phyloP scores from a whole-genome alignment of 1,140 invertebrate genomes.

The Drosophila bocqueti region DNA sequence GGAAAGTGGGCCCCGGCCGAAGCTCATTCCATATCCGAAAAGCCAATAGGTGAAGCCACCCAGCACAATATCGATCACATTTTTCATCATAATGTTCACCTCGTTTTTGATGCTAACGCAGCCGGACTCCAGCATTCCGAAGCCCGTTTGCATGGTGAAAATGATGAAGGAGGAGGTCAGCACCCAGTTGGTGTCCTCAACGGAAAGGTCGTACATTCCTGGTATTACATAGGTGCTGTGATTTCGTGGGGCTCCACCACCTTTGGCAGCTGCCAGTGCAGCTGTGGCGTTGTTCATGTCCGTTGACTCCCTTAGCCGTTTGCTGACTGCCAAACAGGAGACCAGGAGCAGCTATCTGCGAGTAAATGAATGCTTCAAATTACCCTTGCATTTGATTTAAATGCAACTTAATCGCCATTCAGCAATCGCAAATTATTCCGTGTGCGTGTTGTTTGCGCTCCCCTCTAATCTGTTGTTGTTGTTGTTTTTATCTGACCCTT shows the following conservation, averaged over 20 bases:
- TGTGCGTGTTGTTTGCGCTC: constrained; percentile 65
- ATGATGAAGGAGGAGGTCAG: constrained; percentile 97
- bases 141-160: constrained; percentile 98
- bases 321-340: constrained; percentile 14
- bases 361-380: constrained; percentile 51
- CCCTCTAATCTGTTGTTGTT: constrained; percentile 32
- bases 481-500: constrained; percentile 13
- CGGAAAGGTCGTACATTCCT: constrained; percentile 86
- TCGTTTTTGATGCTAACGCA: constrained; percentile 97
- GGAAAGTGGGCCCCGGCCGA: constrained; percentile 89
- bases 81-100: constrained; percentile 99
- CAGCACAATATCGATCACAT: constrained; percentile 95
- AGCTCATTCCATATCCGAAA: constrained; percentile 96
- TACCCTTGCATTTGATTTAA: constrained; percentile 59
- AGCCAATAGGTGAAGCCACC: constrained; percentile 96
- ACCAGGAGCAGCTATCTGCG: constrained; percentile 2
- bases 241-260: constrained; percentile 53
- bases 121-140: constrained; percentile 96
- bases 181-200: constrained; percentile 97
- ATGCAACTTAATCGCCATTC: constrained; percentile 54
- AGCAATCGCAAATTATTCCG: constrained; percentile 59
- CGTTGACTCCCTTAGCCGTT: constrained; percentile 12
- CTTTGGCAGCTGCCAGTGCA: constrained; percentile 49
- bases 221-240: constrained; percentile 84
- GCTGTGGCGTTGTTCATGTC: constrained; percentile 61